Conservation (phyloP, 1,140 invertebrate species). For the Lethocerus indicus region DNA sequence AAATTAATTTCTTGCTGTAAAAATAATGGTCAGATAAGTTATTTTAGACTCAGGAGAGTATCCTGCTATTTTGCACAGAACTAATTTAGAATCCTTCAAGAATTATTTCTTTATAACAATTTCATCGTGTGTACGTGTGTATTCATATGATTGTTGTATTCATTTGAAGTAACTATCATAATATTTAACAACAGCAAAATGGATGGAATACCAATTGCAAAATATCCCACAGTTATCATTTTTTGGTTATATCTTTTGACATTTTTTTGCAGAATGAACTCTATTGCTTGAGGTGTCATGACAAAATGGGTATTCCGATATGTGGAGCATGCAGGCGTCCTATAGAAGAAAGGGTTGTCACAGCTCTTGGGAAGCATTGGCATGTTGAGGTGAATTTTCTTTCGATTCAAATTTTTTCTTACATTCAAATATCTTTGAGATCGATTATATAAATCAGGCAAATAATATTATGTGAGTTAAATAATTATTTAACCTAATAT, state of each 20-base stretch:
- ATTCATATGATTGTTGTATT: too few relatives aligned
- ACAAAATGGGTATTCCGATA: conserved; percentile 97
- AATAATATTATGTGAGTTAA: neutral
- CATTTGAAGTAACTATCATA: too few relatives aligned
- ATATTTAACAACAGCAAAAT: too few relatives aligned
- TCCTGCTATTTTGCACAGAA: too few relatives aligned
- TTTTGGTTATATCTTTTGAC: conserved; percentile 1
- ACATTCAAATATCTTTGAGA: neutral
- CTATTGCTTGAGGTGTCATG: conserved; percentile 94
- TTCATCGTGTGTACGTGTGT: too few relatives aligned
- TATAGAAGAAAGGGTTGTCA: conserved; percentile 92
- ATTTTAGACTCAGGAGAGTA: too few relatives aligned
- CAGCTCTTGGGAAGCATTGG: conserved; percentile 97
- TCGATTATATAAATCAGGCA: neutral
- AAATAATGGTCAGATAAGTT: too few relatives aligned
- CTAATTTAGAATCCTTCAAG: too few relatives aligned
- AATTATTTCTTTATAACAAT: too few relatives aligned
- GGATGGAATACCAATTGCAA: too few relatives aligned
- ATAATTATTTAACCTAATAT: neutral
- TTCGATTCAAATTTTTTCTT: conserved; percentile 2
- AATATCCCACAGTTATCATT: too few relatives aligned
- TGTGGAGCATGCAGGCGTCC: conserved; percentile 93
- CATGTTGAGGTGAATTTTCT: conserved; percentile 67
- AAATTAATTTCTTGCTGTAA: too few relatives aligned
- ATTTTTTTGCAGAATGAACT: conserved; percentile 58